Evolutionary conservation across 2,797 vertebrate species (phyloP).

Genomic region (Chaunax sp.): DNA sequence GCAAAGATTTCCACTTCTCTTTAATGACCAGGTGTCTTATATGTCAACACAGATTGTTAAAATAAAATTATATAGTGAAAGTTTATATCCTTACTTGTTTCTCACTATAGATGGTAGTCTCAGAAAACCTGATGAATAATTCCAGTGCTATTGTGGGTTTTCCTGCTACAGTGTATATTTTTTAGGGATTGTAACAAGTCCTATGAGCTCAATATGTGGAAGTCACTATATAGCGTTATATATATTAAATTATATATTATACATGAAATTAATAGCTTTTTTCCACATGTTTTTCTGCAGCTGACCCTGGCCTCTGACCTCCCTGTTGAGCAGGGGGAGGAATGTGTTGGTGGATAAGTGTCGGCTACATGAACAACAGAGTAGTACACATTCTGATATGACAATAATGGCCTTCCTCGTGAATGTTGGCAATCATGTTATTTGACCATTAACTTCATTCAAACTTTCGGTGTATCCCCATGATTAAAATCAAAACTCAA

Average conservation of each 20-base stretch:
- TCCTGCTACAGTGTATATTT: not conserved
- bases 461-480: conserved; percentile 32
- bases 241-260: conserved; percentile 4
- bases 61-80: too few relatives aligned
- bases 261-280: not conserved
- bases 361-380: conserved; percentile 27
- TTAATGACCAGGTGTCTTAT: too few relatives aligned
- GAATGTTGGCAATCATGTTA: conserved; percentile 31
- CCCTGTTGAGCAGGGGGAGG: conserved; percentile 13
- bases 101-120: not conserved
- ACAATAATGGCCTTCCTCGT: conserved; percentile 40
- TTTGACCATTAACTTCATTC: conserved; percentile 55
- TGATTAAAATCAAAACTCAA: conserved; percentile 40
- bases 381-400: conserved; percentile 42
- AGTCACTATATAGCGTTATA: too few relatives aligned
- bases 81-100: not conserved
- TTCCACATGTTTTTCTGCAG: conserved; percentile 2
- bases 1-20: too few relatives aligned
- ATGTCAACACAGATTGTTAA: too few relatives aligned
- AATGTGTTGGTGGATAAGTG: not conserved
- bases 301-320: conserved; percentile 22
- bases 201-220: too few relatives aligned
- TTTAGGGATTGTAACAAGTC: too few relatives aligned
- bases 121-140: not conserved
- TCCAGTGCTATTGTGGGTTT: not conserved